Conservation (phyloP, 2,888 invertebrate genomes). For the Agyllia agylla region DNA sequence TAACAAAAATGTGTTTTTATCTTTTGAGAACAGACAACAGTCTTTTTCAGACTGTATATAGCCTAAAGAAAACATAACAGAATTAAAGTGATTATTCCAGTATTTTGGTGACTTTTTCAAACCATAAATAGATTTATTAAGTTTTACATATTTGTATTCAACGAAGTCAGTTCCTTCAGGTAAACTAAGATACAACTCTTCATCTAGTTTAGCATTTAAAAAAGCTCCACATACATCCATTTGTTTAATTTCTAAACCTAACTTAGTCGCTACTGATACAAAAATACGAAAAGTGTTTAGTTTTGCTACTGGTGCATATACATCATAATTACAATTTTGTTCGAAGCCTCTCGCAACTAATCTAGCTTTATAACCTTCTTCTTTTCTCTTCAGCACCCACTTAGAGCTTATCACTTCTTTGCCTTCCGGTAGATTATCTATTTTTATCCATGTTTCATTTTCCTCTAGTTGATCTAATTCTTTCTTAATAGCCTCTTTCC, state of each 20-base stretch:
- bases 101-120: conserved; percentile 10
- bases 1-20: neutral
- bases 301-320: conserved; percentile 29
- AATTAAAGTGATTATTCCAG: conserved; percentile 17
- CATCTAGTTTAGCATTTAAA: neutral
- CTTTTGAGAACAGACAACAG: neutral
- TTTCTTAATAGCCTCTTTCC: neutral
- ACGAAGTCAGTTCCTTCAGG: neutral
- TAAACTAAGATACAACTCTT: neutral
- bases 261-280: conserved; percentile 1
- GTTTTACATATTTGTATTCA: neutral
- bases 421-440: neutral
- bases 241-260: neutral
- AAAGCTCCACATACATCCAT: conserved; percentile 22
- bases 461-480: neutral
- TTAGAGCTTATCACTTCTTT: neutral
- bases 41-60: neutral
- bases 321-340: conserved; percentile 19
- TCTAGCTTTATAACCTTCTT: conserved; percentile 13
- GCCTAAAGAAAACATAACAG: neutral
- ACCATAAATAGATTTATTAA: conserved; percentile 27
- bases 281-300: neutral
- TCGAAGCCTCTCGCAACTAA: conserved; percentile 30
- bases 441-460: neutral
- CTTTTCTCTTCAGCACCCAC: conserved; percentile 9